A percentile compares a stretch with the other conserved stretches of the same genome.
These are phyloP conservation scores for Sphenopsis melanotis DNA, from an alignment of 2,797 vertebrate genomes.

Conservation along the genomic window DNA sequence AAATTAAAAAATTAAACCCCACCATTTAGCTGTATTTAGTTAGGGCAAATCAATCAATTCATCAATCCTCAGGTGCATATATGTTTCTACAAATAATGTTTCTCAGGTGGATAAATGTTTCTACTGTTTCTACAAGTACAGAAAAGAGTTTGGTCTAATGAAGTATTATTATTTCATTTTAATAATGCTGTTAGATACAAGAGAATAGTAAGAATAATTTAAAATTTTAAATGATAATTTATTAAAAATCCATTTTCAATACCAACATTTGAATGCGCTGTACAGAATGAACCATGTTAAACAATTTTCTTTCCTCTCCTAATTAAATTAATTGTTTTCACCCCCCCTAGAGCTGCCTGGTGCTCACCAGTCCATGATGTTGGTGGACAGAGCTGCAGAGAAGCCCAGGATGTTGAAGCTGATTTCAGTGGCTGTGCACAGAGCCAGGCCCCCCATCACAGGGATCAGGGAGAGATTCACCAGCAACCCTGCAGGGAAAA, in stretches of 20 bases:
- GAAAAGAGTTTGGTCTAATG: background rate
- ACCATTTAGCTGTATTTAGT: background rate
- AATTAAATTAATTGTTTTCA: background rate
- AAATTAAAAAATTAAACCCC: background rate
- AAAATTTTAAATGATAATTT: background rate
- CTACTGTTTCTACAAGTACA: background rate
- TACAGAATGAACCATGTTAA: background rate
- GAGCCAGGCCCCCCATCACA: slow-evolving; percentile 89
- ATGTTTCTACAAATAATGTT: too few relatives aligned
- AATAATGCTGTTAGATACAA: background rate
- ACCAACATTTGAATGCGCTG: background rate
- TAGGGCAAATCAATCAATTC: background rate
- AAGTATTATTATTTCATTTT: background rate
- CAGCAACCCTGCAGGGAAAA: slow-evolving; percentile 81
- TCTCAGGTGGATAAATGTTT: background rate
- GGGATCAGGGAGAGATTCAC: slow-evolving; percentile 93
- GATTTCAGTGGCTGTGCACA: slow-evolving; percentile 91
- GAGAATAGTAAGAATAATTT: too few relatives aligned
- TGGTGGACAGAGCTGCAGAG: slow-evolving; percentile 93
- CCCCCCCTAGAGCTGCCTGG: accelerated
- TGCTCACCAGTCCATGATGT: slow-evolving; percentile 96
- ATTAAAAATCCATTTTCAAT: background rate
- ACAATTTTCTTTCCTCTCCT: background rate
- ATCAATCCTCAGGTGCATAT: background rate
- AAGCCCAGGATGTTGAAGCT: slow-evolving; percentile 96